Conservation (phyloP, 2,888 invertebrate genomes). For the Trisateles emortualis region DNA sequence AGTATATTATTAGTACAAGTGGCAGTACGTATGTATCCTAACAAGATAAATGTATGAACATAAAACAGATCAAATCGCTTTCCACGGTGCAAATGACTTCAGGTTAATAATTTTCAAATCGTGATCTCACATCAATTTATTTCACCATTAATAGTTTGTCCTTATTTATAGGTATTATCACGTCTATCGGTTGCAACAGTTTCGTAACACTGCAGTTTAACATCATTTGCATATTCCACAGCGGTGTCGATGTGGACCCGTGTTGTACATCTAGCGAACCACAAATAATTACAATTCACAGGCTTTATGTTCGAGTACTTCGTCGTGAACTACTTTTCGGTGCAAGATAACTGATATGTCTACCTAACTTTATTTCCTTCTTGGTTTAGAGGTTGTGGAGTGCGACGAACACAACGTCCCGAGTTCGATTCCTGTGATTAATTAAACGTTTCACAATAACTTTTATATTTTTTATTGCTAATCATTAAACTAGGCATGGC, state of each 20-base stretch:
- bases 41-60: constrained; percentile 1
- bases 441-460: too few species aligned
- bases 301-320: constrained; percentile 21
- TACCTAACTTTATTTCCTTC: neutral
- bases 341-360: constrained; percentile 10
- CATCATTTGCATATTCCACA: constrained; percentile 81
- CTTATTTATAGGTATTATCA: constrained; percentile 83
- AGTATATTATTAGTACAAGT: too few species aligned
- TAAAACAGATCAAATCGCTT: constrained; percentile 49
- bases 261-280: constrained; percentile 53
- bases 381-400: too few species aligned
- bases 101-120: constrained; percentile 75
- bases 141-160: constrained; percentile 79
- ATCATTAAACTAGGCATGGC: too few species aligned
- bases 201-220: constrained; percentile 76
- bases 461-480: too few species aligned
- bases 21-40: too few species aligned
- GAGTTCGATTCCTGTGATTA: too few species aligned
- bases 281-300: constrained; percentile 56
- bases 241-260: constrained; percentile 63
- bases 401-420: too few species aligned
- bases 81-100: constrained; percentile 71
- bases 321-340: constrained; percentile 24
- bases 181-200: constrained; percentile 73
- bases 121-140: constrained; percentile 82